Evolutionary conservation across 2,113 vertebrate genomes (phyloP).

Genomic region (Ovis canadensis): DNA sequence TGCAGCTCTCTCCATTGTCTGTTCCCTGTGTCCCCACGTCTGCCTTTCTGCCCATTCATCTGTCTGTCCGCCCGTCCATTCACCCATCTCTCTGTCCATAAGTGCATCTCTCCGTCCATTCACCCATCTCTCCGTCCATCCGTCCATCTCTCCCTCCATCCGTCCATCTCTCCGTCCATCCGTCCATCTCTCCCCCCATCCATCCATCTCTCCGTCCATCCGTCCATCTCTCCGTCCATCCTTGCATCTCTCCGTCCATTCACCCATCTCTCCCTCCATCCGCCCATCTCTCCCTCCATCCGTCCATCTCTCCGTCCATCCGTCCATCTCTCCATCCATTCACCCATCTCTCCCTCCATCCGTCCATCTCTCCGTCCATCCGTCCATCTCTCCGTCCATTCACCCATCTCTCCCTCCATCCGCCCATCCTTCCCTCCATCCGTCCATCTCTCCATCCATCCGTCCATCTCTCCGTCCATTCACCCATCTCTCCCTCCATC

Average conservation of each 20-base stretch:
- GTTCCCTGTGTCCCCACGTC: background rate
- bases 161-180: no score
- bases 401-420: no score
- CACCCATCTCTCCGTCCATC: background rate
- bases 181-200: no score
- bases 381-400: no score
- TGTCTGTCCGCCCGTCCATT: background rate
- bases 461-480: no score
- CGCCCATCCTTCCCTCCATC: rapidly evolving
- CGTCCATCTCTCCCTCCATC: no score
- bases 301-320: background rate
- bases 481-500: background rate
- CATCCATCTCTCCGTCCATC: no score
- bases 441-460: background rate
- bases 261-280: no score
- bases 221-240: background rate
- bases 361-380: background rate
- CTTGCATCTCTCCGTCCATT: no score
- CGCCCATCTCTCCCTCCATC: rapidly evolving
- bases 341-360: background rate
- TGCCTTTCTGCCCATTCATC: background rate
- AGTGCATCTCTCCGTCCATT: background rate
- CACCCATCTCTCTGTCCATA: background rate
- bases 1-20: no score
- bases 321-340: no score